Conservation (phyloP, 2,113 vertebrate species). For the Psilopogon haemacephalus region DNA sequence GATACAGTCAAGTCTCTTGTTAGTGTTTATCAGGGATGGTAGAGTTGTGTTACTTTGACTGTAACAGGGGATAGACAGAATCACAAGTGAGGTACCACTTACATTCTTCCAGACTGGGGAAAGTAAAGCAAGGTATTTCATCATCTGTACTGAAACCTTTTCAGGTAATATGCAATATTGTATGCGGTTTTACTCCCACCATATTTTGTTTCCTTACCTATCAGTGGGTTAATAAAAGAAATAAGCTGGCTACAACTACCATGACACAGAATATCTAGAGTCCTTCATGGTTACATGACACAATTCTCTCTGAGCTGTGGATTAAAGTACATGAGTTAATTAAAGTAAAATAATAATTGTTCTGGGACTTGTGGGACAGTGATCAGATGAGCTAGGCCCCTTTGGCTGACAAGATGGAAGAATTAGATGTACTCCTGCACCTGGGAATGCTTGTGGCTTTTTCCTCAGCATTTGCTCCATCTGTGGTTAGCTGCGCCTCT, state of each 20-base stretch:
- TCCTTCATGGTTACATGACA: neutral
- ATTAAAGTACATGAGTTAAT: slow-evolving; percentile 46
- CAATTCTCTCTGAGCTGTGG: neutral
- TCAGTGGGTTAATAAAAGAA: neutral
- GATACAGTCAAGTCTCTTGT: neutral
- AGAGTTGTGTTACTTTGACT: neutral
- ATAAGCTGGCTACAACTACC: neutral
- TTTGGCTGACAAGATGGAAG: neutral
- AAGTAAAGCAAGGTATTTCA: neutral
- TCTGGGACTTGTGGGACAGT: slow-evolving; percentile 42
- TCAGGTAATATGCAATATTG: neutral
- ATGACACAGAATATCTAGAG: neutral
- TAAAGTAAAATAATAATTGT: slow-evolving; percentile 59
- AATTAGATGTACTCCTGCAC: neutral
- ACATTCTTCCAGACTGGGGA: neutral
- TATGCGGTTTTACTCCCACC: neutral
- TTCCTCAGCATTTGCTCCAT: neutral
- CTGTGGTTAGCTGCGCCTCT: neutral
- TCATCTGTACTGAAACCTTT: neutral
- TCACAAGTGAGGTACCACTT: neutral
- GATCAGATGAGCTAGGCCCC: neutral
- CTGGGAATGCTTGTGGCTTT: neutral
- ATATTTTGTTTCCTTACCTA: neutral
- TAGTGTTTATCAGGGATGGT: neutral
- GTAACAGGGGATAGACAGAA: neutral